Conservation (phyloP, 2,113 vertebrate genomes). For the Philantomba maxwellii region DNA sequence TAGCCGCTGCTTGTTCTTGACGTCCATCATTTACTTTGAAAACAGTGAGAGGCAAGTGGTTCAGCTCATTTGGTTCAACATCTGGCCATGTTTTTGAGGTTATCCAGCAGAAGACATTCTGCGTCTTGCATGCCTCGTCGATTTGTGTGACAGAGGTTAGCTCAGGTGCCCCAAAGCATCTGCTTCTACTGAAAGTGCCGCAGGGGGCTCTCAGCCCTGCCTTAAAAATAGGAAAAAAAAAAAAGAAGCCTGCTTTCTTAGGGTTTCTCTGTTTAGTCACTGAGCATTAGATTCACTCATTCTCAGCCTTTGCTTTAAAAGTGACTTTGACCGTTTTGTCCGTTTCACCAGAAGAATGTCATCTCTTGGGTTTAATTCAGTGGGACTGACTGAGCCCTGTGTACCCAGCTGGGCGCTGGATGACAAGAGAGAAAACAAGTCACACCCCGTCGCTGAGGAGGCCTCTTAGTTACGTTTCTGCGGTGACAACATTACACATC, state of each 20-base stretch:
- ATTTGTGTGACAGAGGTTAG: not conserved
- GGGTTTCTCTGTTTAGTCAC: not conserved
- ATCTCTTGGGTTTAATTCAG: not conserved
- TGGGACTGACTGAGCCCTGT: not conserved
- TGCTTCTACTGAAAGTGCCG: not conserved
- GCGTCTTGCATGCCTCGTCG: not conserved
- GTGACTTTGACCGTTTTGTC: not conserved
- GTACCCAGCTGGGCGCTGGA: not conserved
- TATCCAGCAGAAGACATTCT: not conserved
- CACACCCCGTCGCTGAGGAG: not conserved
- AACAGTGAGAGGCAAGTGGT: not conserved
- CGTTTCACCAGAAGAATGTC: not conserved
- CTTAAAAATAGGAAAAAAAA: not conserved
- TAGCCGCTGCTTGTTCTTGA: not conserved
- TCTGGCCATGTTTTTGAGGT: not conserved
- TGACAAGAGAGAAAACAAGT: not conserved
- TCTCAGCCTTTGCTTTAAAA: constrained; percentile 19
- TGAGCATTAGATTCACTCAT: not conserved
- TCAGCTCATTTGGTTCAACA: not conserved
- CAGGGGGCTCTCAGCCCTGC: not conserved
- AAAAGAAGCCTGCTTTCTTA: not conserved
- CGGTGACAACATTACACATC: not conserved
- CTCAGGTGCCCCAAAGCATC: not conserved
- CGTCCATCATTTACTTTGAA: constrained; percentile 6
- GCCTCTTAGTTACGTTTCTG: not conserved